Evolutionary conservation across 2,888 invertebrate species (phyloP).

Genomic region (Deilephila elpenor): DNA sequence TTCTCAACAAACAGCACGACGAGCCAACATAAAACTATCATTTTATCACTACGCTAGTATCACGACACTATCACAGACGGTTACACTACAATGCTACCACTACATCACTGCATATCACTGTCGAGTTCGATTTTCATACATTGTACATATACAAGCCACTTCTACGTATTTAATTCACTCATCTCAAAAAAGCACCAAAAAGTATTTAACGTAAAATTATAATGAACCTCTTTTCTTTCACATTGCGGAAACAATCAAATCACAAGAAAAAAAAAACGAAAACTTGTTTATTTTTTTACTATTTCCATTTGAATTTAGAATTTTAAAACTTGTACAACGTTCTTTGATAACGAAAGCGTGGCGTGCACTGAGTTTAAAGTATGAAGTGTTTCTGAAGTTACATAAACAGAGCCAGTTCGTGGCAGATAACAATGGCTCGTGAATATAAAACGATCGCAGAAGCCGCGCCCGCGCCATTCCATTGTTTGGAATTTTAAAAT

Average conservation of each 20-base stretch:
- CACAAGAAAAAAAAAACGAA: neutral
- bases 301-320: conserved; percentile 1
- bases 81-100: conserved; percentile 35
- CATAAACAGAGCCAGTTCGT: conserved; percentile 55
- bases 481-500: conserved; percentile 9
- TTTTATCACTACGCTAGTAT: conserved; percentile 58
- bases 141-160: neutral
- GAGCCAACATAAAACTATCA: conserved; percentile 76
- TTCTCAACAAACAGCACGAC: conserved; percentile 47
- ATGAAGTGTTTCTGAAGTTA: conserved; percentile 40
- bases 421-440: conserved; percentile 54
- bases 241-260: neutral
- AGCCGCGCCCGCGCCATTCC: conserved; percentile 8
- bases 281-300: neutral
- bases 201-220: conserved; percentile 12
- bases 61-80: conserved; percentile 70
- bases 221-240: conserved; percentile 13
- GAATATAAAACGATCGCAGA: conserved; percentile 23
- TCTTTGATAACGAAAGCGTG: conserved; percentile 41
- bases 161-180: conserved; percentile 16
- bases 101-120: conserved; percentile 34
- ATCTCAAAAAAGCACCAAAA: conserved; percentile 32
- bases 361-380: conserved; percentile 39
- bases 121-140: conserved; percentile 22
- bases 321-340: conserved; percentile 35